These are phyloP conservation scores for Galeopsomyia nigrocyanea DNA, from an alignment of 2,888 invertebrate genomes.

Conservation along the genomic window DNA sequence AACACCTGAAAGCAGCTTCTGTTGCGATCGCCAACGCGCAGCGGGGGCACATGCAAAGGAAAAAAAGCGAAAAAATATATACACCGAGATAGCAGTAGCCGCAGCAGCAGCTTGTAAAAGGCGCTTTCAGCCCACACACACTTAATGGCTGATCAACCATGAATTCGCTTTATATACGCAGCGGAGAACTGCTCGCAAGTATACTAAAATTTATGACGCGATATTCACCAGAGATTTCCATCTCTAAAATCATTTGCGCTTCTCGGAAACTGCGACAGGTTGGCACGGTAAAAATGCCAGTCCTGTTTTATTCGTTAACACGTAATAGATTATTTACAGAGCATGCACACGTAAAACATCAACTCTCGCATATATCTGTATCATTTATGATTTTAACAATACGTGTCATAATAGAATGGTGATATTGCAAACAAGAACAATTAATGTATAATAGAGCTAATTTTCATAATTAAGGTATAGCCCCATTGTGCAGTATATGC, in stretches of 20 bases:
- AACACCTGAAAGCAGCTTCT: constrained; percentile 39
- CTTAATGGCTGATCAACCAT: constrained; percentile 43
- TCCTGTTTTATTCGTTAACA: too few species aligned
- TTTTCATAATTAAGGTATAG: constrained; percentile 36
- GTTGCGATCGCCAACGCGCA: constrained; percentile 32
- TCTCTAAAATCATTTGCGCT: constrained; percentile 38
- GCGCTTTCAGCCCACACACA: constrained; percentile 42
- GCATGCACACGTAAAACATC: too few species aligned
- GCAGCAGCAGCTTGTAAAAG: constrained; percentile 22
- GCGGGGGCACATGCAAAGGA: constrained; percentile 21
- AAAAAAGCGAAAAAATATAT: constrained; percentile 23
- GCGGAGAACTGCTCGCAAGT: constrained; percentile 24
- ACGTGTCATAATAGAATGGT: not conserved
- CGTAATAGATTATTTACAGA: too few species aligned
- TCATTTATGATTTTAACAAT: too few species aligned
- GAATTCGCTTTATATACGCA: constrained; percentile 42
- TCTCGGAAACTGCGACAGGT: constrained; percentile 39
- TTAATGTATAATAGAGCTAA: constrained; percentile 21
- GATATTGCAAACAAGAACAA: constrained; percentile 13
- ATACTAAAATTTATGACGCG: constrained; percentile 40
- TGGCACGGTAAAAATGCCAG: not conserved
- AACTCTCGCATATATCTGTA: too few species aligned
- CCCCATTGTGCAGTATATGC: constrained; percentile 18
- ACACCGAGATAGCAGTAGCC: constrained; percentile 19
- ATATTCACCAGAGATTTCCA: constrained; percentile 33